phyloP scores from a whole-genome alignment of 1,140 invertebrate genomes.

The Anoplolepis gracilipes region DNA sequence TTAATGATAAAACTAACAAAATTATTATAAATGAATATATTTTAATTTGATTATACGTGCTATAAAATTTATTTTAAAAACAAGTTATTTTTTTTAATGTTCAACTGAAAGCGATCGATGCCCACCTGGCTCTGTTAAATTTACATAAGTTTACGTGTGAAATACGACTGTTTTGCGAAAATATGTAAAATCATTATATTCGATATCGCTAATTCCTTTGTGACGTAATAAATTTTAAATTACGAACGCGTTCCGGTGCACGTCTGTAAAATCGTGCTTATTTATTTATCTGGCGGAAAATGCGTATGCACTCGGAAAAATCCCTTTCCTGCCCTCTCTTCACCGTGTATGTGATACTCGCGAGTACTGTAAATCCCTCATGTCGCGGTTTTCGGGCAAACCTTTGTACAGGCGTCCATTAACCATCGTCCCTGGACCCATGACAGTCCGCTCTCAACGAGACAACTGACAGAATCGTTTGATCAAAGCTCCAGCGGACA shows the following conservation, averaged over 20 bases:
- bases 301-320: conserved; percentile 32
- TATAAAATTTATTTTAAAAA: background rate
- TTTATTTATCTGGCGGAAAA: background rate
- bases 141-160: too few relatives aligned
- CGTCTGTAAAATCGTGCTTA: background rate
- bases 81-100: background rate
- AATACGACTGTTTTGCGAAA: background rate
- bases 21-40: background rate
- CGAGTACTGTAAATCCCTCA: background rate
- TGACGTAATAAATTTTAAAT: conserved; percentile 18
- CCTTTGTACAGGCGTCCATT: conserved; percentile 58
- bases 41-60: background rate
- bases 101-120: background rate
- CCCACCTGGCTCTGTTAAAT: too few relatives aligned
- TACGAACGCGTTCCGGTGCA: background rate
- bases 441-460: conserved; percentile 36
- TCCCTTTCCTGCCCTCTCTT: background rate
- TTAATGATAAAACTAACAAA: background rate
- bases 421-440: conserved; percentile 35
- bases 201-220: background rate
- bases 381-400: conserved; percentile 45
- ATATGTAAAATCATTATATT: background rate
- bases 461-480: conserved; percentile 56
- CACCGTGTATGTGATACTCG: background rate
- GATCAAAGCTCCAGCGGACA: conserved; percentile 45